Conservation (phyloP, 2,888 invertebrate species). For the Sphaerophoria taeniata region DNA sequence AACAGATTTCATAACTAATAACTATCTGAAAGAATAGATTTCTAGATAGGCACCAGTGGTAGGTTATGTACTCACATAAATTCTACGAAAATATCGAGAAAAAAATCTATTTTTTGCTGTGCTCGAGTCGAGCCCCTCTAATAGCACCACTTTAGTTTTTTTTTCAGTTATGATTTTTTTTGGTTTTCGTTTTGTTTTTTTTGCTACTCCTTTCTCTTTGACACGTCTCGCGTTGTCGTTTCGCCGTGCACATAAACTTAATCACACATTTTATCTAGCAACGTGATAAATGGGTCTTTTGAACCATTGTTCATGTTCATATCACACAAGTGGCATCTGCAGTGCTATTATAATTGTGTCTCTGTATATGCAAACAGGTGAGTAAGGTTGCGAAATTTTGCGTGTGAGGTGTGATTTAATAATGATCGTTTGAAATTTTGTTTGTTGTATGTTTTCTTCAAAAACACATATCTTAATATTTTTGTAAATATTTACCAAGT, state of each 20-base stretch:
- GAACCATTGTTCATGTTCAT: slow-evolving; percentile 34
- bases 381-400: slow-evolving; percentile 46
- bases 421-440: neutral
- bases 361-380: slow-evolving; percentile 13
- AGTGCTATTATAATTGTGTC: neutral
- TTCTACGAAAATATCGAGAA: neutral
- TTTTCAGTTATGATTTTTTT: slow-evolving; percentile 25
- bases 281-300: slow-evolving; percentile 64
- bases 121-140: slow-evolving; percentile 44
- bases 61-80: neutral
- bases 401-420: slow-evolving; percentile 49
- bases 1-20: slow-evolving; percentile 1
- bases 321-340: neutral
- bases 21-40: slow-evolving; percentile 19
- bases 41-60: neutral
- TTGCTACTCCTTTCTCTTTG: slow-evolving; percentile 46
- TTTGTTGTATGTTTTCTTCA: slow-evolving; percentile 3
- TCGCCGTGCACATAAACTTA: slow-evolving; percentile 40
- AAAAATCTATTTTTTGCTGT: slow-evolving; percentile 13
- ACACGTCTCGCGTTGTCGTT: neutral
- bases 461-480: slow-evolving; percentile 28
- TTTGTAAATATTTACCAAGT: slow-evolving; percentile 14
- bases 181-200: neutral
- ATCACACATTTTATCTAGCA: slow-evolving; percentile 58
- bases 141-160: slow-evolving; percentile 55